Percentiles rank a stretch among this genome's conserved stretches.
These are phyloP conservation scores for Diplodus sargus DNA, from an alignment of 2,797 vertebrate species.

Conservation along the genomic window DNA sequence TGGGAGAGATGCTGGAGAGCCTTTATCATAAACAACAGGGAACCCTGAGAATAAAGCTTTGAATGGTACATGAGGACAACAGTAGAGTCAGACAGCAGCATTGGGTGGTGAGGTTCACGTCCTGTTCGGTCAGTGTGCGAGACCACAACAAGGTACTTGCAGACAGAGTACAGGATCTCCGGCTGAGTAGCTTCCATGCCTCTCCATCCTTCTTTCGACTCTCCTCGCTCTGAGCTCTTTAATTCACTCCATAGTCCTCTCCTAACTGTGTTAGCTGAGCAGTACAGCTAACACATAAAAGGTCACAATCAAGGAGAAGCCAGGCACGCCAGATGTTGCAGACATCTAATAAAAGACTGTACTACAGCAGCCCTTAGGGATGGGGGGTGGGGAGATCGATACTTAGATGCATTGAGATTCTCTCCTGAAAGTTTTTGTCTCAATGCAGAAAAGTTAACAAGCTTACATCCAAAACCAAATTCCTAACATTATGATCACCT, in stretches of 20 bases:
- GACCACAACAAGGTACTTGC: conserved; percentile 43
- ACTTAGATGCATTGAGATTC: too few species aligned
- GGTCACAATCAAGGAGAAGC: conserved; percentile 7
- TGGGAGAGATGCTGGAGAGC: not conserved
- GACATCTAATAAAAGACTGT: conserved; percentile 5
- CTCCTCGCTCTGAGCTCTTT: conserved; percentile 6
- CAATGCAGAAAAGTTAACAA: too few species aligned
- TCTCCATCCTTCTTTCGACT: conserved; percentile 23
- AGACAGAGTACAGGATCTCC: conserved; percentile 32
- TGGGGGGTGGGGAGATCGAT: too few species aligned
- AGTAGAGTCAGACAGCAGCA: conserved; percentile 23
- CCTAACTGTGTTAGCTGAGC: conserved; percentile 1
- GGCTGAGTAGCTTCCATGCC: conserved; percentile 46
- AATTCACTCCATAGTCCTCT: not conserved
- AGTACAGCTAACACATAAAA: conserved; percentile 2
- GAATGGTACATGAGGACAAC: conserved; percentile 24
- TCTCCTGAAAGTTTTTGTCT: too few species aligned
- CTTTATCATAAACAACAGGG: conserved; percentile 15
- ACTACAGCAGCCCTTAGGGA: not conserved
- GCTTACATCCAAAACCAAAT: too few species aligned
- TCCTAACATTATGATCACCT: too few species aligned
- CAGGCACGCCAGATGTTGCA: conserved; percentile 2
- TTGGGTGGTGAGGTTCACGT: conserved; percentile 19
- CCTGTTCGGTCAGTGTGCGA: conserved; percentile 42
- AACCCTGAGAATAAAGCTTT: not conserved